Base-by-base conservation (phyloP, 2,888 invertebrate species). In the Sussaba pulchella region DNA sequence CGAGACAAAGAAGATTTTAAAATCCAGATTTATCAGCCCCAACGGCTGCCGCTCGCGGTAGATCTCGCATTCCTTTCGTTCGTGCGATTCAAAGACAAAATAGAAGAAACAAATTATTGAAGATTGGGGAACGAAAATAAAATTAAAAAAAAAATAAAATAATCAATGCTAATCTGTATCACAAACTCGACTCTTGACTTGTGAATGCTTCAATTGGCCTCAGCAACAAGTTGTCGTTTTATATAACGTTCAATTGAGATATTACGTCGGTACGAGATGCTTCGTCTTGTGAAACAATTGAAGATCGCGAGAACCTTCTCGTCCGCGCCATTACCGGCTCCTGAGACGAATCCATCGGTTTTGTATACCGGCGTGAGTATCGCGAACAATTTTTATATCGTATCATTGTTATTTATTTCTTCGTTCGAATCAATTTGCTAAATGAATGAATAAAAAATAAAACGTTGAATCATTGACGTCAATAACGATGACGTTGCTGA, bases 361-460 rank as follows among this genome's bases (percentile, higher is more conserved):
- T 92, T 96, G n/a, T 96, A 96, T 88, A 95, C 96, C 12, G 97
- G 97, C 86, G 97, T 95, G 93, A 95, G 94, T 93, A 76, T 64
- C 12, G 0, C n/a, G 24, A 59, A 54, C 10, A 61, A 9, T 14
- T 0, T 10, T 52, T 14, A 17, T 52, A 41, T 3, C n/a, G 19
- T 24, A 41, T 43, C 31, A 12, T 39, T 26, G 19, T 59, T 50
- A 12, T 17, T 14, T 36, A 17, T 19, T 54, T 12, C 43, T 24
- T 21, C n/a, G n/a, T 9, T 19, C 12, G 17, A 63, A 39, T 31
- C 6, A 12, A 9, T 61, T 61, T 9, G 14, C 41, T 39, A 19
- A 21, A 36, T 4, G 17, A 39, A 57, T 36, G 24, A 63, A 47
- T 31, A 19, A n/a, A 39, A 43, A n/a, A n/a, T n/a, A n/a, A n/a